A percentile compares a stretch with the other conserved stretches of the same genome.
Conservation (phyloP, 37 sponge, comb jelly and placozoan genomes). For the Oscarella lobularis region DNA sequence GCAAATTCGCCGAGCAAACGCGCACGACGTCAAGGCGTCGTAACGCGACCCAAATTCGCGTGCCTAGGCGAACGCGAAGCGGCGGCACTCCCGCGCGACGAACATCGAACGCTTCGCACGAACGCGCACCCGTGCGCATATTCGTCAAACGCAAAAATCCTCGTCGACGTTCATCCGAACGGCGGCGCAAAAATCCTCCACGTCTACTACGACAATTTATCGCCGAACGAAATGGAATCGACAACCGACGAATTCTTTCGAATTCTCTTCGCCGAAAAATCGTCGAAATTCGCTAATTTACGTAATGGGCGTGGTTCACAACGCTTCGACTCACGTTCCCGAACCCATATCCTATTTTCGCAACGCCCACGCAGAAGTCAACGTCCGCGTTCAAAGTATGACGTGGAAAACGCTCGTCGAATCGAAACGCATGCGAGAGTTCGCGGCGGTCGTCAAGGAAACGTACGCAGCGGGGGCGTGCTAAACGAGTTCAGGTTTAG, state of each 20-base stretch:
- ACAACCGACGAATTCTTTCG: constrained; percentile 27
- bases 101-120: too few relatives aligned
- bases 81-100: too few relatives aligned
- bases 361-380: constrained; percentile 21
- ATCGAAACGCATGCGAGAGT: constrained; percentile 53
- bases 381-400: constrained; percentile 30
- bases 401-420: constrained; percentile 30
- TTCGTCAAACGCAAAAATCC: constrained; percentile 12
- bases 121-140: too few relatives aligned
- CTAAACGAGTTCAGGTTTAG: constrained; percentile 75
- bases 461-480: constrained; percentile 46
- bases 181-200: constrained; percentile 63
- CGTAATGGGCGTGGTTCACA: constrained; percentile 71
- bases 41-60: too few relatives aligned
- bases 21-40: too few relatives aligned
- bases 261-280: constrained; percentile 29
- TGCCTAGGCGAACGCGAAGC: too few relatives aligned
- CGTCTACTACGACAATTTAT: constrained; percentile 34
- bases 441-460: constrained; percentile 19
- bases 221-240: background rate
- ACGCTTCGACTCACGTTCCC: constrained; percentile 44
- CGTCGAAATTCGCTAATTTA: constrained; percentile 41
- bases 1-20: too few relatives aligned
- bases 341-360: constrained; percentile 53
- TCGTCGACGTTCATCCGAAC: constrained; percentile 43